These are phyloP conservation scores for Drosophila parvula DNA, from an alignment of 1,140 invertebrate species.

Conservation along the genomic window DNA sequence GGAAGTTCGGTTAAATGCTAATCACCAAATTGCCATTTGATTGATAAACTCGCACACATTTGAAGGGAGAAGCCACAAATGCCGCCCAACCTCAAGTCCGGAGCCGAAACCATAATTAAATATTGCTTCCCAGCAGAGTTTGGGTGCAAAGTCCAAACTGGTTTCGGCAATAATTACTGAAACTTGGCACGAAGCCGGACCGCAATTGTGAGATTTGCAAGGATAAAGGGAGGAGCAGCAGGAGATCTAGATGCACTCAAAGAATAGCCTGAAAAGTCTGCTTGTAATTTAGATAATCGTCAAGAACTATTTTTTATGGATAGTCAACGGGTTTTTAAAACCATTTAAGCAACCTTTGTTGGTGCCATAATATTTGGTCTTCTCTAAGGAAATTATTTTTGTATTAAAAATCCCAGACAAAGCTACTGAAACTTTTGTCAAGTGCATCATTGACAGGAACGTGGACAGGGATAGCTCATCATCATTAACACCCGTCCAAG, in stretches of 20 bases:
- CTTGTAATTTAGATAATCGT: neutral
- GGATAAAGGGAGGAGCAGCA: neutral
- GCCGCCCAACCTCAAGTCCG: conserved; percentile 17
- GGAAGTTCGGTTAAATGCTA: conserved; percentile 47
- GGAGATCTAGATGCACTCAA: neutral
- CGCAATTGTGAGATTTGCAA: conserved; percentile 42
- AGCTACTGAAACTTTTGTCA: neutral
- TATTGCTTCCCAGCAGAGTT: conserved; percentile 51
- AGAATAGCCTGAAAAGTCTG: neutral
- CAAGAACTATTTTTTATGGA: too few relatives aligned
- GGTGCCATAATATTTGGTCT: neutral
- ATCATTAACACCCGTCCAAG: conserved; percentile 76
- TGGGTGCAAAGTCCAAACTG: conserved; percentile 37
- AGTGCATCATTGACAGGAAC: conserved; percentile 35
- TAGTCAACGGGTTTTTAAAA: neutral
- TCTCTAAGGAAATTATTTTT: neutral
- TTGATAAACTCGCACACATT: conserved; percentile 37
- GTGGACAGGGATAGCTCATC: conserved; percentile 58
- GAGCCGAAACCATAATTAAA: conserved; percentile 71
- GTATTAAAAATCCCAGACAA: neutral
- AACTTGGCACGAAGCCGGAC: conserved; percentile 51
- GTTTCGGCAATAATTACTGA: conserved; percentile 68
- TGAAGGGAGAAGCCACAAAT: conserved; percentile 25
- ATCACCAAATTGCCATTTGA: conserved; percentile 56
- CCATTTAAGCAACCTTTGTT: neutral